Evolutionary conservation across 2,797 vertebrate genomes (phyloP), one percentile per base, ranked within the genome.

Genomic region (Pseudopleuronectes americanus): DNA sequence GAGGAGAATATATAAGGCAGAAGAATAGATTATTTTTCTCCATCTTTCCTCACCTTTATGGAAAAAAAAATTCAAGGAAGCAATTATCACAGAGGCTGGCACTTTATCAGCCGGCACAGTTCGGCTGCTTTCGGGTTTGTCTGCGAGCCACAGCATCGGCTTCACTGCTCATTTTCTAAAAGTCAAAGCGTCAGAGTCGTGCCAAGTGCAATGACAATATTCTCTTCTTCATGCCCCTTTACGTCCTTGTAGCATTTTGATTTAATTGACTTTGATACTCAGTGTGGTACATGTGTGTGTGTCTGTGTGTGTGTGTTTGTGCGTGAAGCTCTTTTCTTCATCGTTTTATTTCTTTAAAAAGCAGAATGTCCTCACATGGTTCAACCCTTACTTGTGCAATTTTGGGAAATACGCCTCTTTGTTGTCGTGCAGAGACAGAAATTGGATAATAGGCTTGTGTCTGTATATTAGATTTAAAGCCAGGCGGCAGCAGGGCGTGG

Each of bases 41-140:
- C 31, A 9, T 9, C 68, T 52, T 57, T 67, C 65, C 64, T 71
- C 36, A 64, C 81, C 58, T 59, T 7, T 53, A 41, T 12, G 22
- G 22, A 3, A 67, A 67, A 23, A 24, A 8, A 31, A 58, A 68
- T 48, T 45, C 26, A 67, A 77, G 68, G 52, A 66, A 24, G 33
- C 57, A 71, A 73, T 87, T 74, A 79, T 79, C 38, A 71, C 63
- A 73, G 80, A 64, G 38, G 57, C 60, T 62, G 57, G 63, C 58
- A 38, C 60, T 69, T 4, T 64, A 53, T 65, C 62, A 41, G 55
- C 33, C 65, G 28, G 16, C 41, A 2, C 14, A 43, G 17, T 43
- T 2, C 41, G 4, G 38, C 13, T 41, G 38, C 31, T 13, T 16
- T 16, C 3, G 13, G 38, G 28, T 8, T 41, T 4, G 38, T 14